These are phyloP conservation scores for Mus caroli DNA, from an alignment of 2,797 vertebrate species.

Conservation along the genomic window DNA sequence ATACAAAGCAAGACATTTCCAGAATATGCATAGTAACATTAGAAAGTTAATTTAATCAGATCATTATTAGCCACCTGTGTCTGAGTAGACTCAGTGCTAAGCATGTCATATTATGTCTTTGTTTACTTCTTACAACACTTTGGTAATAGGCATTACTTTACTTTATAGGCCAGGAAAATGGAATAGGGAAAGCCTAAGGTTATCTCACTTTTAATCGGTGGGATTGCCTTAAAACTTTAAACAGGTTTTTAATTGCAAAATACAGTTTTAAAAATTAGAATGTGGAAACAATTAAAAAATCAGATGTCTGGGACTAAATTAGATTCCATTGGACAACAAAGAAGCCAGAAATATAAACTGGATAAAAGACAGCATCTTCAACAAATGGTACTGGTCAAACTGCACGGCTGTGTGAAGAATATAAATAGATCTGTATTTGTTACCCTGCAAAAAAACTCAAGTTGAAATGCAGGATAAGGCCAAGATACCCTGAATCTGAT, in stretches of 20 bases:
- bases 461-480: neutral
- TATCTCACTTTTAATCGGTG: neutral
- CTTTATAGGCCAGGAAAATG: neutral
- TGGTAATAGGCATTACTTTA: neutral
- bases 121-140: neutral
- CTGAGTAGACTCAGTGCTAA: neutral
- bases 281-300: neutral
- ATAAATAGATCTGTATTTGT: neutral
- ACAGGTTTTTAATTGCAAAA: neutral
- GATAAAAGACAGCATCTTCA: neutral
- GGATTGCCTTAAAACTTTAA: neutral
- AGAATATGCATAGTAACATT: slow-evolving; percentile 23
- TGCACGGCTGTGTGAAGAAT: neutral
- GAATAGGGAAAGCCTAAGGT: neutral
- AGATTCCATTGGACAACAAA: neutral
- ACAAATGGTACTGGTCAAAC: neutral
- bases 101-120: neutral
- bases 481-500: neutral
- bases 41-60: slow-evolving; percentile 11
- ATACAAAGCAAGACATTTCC: neutral
- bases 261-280: neutral
- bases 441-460: neutral
- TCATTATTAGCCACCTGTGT: neutral
- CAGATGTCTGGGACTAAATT: neutral
- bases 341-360: neutral